Percentiles rank a stretch among this genome's conserved stretches.
Conservation (phyloP, 2,888 invertebrate species). For the Microplitis manilae region DNA sequence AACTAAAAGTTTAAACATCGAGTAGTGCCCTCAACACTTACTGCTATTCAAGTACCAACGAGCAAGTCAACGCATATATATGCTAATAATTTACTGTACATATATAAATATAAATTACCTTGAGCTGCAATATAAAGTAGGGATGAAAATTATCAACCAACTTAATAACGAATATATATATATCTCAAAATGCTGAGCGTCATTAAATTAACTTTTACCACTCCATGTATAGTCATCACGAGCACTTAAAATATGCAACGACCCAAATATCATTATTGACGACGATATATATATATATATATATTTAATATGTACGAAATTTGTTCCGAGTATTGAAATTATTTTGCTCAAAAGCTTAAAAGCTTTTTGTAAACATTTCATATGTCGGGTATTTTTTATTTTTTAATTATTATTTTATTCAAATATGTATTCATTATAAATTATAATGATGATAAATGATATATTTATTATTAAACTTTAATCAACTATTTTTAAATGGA, state of each 20-base stretch:
- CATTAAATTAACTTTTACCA: background rate
- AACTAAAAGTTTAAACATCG: conserved; percentile 38
- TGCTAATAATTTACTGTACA: background rate
- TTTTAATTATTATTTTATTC: no score
- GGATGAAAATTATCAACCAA: background rate
- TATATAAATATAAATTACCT: background rate
- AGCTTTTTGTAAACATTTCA: background rate
- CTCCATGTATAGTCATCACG: background rate
- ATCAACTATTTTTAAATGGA: no score
- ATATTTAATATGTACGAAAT: background rate
- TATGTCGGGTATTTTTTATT: background rate
- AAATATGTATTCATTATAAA: no score
- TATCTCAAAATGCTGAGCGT: background rate
- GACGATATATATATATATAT: background rate
- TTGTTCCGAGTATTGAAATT: background rate
- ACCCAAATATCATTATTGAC: conserved; percentile 7
- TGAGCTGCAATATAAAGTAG: background rate
- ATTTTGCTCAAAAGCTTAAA: background rate
- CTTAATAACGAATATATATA: no score
- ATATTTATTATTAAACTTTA: no score
- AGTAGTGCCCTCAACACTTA: conserved; percentile 35
- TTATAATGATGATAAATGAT: no score
- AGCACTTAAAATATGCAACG: background rate
- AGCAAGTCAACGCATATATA: background rate
- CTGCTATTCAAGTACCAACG: conserved; percentile 44